Evolutionary conservation across 2,888 invertebrate species (phyloP), one percentile per base, ranked within the genome.

Genomic region (Cheilosia vernalis): DNA sequence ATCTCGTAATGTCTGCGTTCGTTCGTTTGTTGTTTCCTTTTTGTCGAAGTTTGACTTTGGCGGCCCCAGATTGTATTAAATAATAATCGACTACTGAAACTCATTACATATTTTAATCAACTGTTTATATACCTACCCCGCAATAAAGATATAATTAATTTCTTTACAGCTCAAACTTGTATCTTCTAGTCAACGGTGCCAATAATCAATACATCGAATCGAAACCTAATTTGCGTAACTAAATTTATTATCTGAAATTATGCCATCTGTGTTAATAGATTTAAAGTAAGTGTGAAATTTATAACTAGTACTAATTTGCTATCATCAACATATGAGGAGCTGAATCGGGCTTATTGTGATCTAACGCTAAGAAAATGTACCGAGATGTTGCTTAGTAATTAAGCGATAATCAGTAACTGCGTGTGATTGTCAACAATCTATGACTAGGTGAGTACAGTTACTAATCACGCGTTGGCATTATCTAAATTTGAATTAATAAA

Each of bases 251-350:
- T 24, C 6, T 42, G 10, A 67, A 42, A 67, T 42, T 42, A 55
- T 55, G 66, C 19, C 42, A 42, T 42, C 53, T 40, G 66, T 67
- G 66, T 40, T 42, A 42, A 53, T 42, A 53, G 24, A 66, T 42
- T 17, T 53, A 24, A 44, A 49, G 64, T 66, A 66, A 53, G 51
- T 66, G 51, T 21, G 6, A 42, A 17, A 27, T 27, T 19, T 66
- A 15, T 55, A 19, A 42, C 30, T 17, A 66, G 10, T 24, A 24
- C 17, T 27, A 27, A 55, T 27, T 42, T n/a, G 42, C 42, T 33
- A 42, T 42, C 30, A 7, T 51, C 53, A 21, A 67, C 21, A 44
- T 55, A 17, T 21, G 55, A 55, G 42, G 24, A 53, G 40, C 24
- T 64, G 27, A 42, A 15, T 19, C 67, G n/a, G 27, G 53, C 40